Conservation (phyloP, 2,797 vertebrate species). For the Taeniopygia guttata region DNA sequence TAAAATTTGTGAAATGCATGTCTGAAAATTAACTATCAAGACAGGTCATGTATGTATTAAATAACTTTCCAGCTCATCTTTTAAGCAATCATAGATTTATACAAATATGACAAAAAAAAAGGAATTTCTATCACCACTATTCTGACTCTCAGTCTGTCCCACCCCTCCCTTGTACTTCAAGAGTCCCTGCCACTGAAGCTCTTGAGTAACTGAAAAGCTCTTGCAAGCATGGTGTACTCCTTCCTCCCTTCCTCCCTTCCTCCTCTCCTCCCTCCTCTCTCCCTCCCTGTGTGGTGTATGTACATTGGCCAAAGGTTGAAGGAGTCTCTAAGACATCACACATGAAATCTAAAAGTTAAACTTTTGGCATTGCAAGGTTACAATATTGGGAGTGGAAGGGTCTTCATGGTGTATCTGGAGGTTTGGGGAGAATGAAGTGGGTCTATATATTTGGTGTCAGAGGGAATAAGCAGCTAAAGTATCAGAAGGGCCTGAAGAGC, state of each 20-base stretch:
- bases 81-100: neutral
- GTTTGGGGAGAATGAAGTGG: neutral
- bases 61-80: neutral
- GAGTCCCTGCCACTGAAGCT: neutral
- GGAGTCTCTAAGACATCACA: neutral
- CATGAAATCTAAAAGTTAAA: neutral
- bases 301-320: neutral
- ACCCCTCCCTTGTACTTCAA: neutral
- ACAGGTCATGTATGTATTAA: neutral
- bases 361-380: neutral
- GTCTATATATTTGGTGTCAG: neutral
- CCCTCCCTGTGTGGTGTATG: neutral
- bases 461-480: neutral
- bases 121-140: fast-evolving
- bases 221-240: neutral
- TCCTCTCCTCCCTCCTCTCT: neutral
- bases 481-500: neutral
- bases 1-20: neutral
- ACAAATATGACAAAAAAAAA: neutral
- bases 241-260: neutral
- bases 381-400: neutral
- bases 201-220: neutral
- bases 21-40: slow-evolving; percentile 7
- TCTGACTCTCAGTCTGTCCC: neutral
- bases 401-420: neutral